Evolutionary conservation across 2,113 vertebrate genomes (phyloP), one percentile per base, ranked within the genome.

Genomic region (Condylura cristata): DNA sequence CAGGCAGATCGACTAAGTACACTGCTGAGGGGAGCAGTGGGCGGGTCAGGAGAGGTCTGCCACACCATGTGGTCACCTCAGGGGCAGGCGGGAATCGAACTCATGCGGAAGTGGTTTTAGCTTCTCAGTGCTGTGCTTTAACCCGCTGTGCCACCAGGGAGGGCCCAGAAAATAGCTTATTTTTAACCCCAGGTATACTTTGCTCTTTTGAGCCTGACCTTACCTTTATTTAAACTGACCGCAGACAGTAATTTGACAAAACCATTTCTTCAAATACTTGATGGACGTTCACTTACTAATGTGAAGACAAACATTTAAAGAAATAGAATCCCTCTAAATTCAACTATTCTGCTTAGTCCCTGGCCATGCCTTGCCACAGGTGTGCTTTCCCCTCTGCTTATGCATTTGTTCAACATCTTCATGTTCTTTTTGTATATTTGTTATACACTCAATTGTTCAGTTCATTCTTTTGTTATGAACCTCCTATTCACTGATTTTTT

Each of bases 101-200:
- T n/a, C n/a, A n/a, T n/a, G n/a, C n/a, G n/a, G n/a, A n/a, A n/a
- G n/a, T n/a, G n/a, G n/a, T n/a, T n/a, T n/a, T n/a, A n/a, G n/a
- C n/a, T n/a, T n/a, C n/a, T n/a, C n/a, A n/a, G n/a, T n/a, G n/a
- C n/a, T n/a, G n/a, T n/a, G n/a, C n/a, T n/a, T n/a, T n/a, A n/a
- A n/a, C n/a, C n/a, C n/a, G n/a, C n/a, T n/a, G n/a, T n/a, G n/a
- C n/a, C n/a, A n/a, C n/a, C n/a, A n/a, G n/a, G n/a, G n/a, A n/a
- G n/a, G n/a, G n/a, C n/a, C n/a, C n/a, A n/a, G 32, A 24, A 96
- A 93, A 81, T 16, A 84, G n/a, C n/a, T 88, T 51, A 39, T 89
- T 95, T 93, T 51, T 82, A 91, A 76, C 79, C 30, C 92, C 3
- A 83, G 11, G 20, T 78, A 78, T 71, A 46, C 17, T 92, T 90